Conservation (phyloP, 2,888 invertebrate genomes). For the Eupithecia inturbata region DNA sequence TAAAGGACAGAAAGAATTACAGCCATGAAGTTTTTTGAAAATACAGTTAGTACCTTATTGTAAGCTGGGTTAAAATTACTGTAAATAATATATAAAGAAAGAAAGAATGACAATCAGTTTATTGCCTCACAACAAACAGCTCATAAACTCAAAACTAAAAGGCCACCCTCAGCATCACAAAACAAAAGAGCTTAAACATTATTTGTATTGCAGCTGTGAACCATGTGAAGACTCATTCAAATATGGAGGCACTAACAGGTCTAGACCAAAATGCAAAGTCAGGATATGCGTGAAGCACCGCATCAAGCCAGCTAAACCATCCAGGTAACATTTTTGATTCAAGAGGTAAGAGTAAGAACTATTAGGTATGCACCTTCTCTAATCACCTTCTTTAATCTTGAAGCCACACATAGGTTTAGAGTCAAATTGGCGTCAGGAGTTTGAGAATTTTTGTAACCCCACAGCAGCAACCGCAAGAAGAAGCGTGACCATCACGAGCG, state of each 20-base stretch:
- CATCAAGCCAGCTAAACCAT: constrained; percentile 63
- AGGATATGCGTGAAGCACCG: constrained; percentile 78
- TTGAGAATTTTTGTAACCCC: neutral
- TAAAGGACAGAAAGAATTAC: no score
- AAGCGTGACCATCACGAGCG: constrained; percentile 76
- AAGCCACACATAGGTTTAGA: neutral
- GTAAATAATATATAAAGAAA: no score
- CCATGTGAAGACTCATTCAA: constrained; percentile 83
- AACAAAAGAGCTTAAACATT: neutral
- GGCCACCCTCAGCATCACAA: neutral
- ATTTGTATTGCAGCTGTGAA: constrained; percentile 67
- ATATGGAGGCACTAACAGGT: constrained; percentile 78
- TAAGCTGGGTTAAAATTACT: neutral
- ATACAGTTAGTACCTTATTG: no score
- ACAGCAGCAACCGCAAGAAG: constrained; percentile 68
- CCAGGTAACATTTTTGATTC: constrained; percentile 60
- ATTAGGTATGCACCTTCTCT: no score
- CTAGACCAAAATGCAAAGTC: constrained; percentile 81
- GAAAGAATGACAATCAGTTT: no score
- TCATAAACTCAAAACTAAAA: neutral
- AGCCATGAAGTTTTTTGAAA: no score
- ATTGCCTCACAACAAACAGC: neutral
- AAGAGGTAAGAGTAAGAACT: no score
- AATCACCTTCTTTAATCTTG: neutral
- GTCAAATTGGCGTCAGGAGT: neutral